Base-by-base conservation (phyloP, 2,888 invertebrate genomes). In the Volucella inanis region DNA sequence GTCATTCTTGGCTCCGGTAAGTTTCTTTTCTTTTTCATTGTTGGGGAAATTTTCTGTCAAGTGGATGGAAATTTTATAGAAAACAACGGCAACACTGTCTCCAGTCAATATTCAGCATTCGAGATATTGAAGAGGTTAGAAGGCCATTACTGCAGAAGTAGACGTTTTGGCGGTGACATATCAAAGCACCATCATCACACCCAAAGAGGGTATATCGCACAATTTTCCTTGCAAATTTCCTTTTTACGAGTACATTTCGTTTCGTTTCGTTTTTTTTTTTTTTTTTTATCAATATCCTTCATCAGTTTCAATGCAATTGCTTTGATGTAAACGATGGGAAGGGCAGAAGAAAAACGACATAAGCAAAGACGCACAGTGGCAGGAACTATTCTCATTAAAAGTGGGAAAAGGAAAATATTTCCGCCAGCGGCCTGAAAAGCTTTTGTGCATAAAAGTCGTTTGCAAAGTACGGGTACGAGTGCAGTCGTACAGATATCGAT, bases 221-320 rank as follows among this genome's bases (percentile, higher is more conserved):
- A 75, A 79, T 79, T 84, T 70, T 74, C 70, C 65, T 79, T 68
- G 57, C 12, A 64, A 70, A 83, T 62, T 67, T 78, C 31, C 22
- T 39, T 78, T 78, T 68, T 39, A 22, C 18, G 18, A 22, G 18
- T 70, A 49, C 4, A 47, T 55, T 68, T 39, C 39, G 12, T 49
- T 68, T 14, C 38, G 1, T 11, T 6, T 68, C 39, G 12, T 55
- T 31, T 41, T 57, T 8, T 76, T 55, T 31, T 41, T 57, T 8
- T 76, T 49, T 18, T 43, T 62, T 31, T 62, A 12, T 54, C 12
- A 45, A 62, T 67, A 55, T 43, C 49, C 84, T 80, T 67, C 61
- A 76, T 75, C 71, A 76, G 80, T 80, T 84, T 80, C 76, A 80
- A 79, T 84, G 75, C 79, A 75, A 75, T 70, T 75, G 79, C 74